phyloP scores from a whole-genome alignment of 1,140 invertebrate species.

The Globodera ellingtonae region DNA sequence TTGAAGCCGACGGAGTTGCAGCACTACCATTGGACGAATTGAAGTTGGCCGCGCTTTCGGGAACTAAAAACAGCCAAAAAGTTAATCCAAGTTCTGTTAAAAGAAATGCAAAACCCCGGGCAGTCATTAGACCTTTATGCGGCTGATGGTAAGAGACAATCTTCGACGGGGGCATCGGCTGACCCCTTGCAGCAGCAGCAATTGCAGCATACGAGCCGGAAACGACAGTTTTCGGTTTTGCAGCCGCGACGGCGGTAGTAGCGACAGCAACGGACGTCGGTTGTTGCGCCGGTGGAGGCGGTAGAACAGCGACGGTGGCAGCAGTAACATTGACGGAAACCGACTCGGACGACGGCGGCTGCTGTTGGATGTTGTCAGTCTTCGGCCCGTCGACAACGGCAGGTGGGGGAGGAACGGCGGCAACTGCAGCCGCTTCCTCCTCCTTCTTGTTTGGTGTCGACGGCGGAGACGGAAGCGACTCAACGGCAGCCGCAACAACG shows the following conservation, averaged over 20 bases:
- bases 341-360: neutral
- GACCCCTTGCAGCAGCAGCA: neutral
- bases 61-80: too few relatives aligned
- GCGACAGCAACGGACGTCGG: neutral
- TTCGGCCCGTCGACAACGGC: neutral
- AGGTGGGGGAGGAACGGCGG: neutral
- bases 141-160: neutral
- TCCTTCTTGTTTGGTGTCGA: slow-evolving; percentile 2
- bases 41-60: too few relatives aligned
- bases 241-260: neutral
- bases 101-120: too few relatives aligned
- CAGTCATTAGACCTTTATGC: neutral
- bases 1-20: too few relatives aligned
- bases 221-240: neutral
- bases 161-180: neutral
- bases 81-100: too few relatives aligned
- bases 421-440: neutral
- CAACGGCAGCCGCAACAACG: neutral
- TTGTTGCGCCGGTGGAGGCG: neutral
- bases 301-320: neutral
- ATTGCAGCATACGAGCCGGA: slow-evolving; percentile 6
- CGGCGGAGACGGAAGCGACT: neutral
- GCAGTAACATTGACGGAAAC: neutral
- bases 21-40: too few relatives aligned
- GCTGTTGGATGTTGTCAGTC: neutral